Evolutionary conservation across 2,797 vertebrate species (phyloP).

Genomic region (Pipistrellus kuhlii): DNA sequence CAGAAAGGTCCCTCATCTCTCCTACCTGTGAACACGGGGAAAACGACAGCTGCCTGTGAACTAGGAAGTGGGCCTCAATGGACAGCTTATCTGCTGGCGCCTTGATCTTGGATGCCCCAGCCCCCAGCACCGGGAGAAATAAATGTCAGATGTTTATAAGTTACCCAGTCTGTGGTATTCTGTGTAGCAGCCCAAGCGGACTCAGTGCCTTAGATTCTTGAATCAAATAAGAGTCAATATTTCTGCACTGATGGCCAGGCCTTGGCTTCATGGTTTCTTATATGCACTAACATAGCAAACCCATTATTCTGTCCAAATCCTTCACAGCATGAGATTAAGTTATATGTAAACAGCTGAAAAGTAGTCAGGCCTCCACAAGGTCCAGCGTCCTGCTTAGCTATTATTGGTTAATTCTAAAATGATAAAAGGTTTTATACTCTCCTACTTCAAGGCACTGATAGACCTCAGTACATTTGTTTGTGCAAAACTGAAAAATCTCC

Average conservation of each 20-base stretch:
- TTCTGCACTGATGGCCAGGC: background rate
- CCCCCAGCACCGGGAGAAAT: background rate
- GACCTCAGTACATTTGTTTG: background rate
- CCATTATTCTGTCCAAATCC: background rate
- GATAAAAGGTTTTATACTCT: background rate
- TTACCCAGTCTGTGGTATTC: background rate
- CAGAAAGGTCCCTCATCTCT: background rate
- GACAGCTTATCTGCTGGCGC: background rate
- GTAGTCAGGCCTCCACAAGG: background rate
- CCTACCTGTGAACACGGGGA: background rate
- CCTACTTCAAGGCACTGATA: background rate
- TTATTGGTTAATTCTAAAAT: slow-evolving; percentile 22
- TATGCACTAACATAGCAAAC: background rate
- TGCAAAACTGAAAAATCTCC: background rate
- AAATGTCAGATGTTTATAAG: background rate
- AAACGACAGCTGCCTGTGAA: background rate
- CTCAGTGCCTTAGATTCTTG: background rate
- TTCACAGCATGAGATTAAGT: slow-evolving; percentile 28
- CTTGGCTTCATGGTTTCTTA: background rate
- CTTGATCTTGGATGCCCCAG: background rate
- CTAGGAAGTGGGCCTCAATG: background rate
- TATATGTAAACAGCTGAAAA: slow-evolving; percentile 18
- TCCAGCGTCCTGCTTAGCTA: background rate
- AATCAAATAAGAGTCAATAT: background rate
- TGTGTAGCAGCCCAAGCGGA: background rate